Evolutionary conservation across 2,888 invertebrate species (phyloP).

Genomic region (Ischnus inquisitorius): DNA sequence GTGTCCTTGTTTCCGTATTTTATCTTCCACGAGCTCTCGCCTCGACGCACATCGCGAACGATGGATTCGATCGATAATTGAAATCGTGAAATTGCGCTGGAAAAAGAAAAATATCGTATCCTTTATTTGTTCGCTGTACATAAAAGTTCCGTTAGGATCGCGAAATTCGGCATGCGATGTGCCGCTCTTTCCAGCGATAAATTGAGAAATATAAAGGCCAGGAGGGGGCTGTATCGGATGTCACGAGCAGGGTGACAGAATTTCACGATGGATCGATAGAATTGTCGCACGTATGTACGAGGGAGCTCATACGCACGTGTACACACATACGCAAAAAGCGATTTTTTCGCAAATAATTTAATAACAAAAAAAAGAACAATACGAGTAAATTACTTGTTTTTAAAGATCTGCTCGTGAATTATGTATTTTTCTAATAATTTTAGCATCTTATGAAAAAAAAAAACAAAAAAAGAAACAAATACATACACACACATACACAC

Average conservation of each 20-base stretch:
- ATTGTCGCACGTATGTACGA: conserved; percentile 27
- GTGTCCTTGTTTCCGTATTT: conserved; percentile 69
- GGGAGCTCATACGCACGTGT: conserved; percentile 31
- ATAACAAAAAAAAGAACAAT: conserved; percentile 61
- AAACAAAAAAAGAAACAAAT: neutral
- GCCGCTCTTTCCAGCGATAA: conserved; percentile 5
- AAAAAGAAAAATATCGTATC: conserved; percentile 32
- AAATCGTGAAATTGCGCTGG: conserved; percentile 14
- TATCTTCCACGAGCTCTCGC: conserved; percentile 64
- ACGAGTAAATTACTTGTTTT: conserved; percentile 58
- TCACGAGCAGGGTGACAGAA: neutral
- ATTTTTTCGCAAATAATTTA: conserved; percentile 45
- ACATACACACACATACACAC: neutral
- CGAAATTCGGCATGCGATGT: conserved; percentile 10
- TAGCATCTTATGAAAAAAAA: conserved; percentile 70
- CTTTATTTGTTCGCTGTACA: conserved; percentile 64
- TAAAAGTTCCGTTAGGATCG: conserved; percentile 53
- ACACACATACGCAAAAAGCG: conserved; percentile 53
- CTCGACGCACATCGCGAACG: neutral
- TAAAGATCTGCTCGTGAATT: conserved; percentile 75
- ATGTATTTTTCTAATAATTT: conserved; percentile 84
- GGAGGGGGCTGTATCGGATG: neutral
- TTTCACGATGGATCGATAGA: conserved; percentile 3
- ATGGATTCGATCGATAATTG: conserved; percentile 29
- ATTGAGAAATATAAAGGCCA: neutral